These are phyloP conservation scores for Myanophis thanlyinensis DNA, from an alignment of 2,113 vertebrate genomes.

Conservation along the genomic window DNA sequence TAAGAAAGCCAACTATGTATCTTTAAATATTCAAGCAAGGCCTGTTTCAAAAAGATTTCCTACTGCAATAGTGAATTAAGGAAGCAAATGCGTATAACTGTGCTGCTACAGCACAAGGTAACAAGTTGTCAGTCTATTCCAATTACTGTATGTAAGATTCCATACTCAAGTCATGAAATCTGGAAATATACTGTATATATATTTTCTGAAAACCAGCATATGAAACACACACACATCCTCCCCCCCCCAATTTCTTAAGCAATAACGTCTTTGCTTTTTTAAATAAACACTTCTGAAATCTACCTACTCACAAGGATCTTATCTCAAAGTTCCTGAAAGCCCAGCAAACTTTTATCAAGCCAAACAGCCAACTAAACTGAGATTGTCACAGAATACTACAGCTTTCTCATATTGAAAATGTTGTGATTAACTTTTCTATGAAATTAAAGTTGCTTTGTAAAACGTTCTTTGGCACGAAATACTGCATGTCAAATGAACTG, in stretches of 20 bases:
- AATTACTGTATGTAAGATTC: not conserved
- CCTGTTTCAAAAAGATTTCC: not conserved
- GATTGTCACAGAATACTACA: not conserved
- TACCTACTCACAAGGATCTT: not conserved
- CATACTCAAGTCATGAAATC: not conserved
- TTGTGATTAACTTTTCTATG: not conserved
- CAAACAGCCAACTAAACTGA: not conserved
- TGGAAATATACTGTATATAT: not conserved
- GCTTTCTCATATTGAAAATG: not conserved
- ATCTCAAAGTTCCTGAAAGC: not conserved
- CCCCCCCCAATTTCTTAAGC: not conserved
- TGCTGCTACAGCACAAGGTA: not conserved
- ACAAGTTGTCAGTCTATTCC: not conserved
- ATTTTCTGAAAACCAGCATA: not conserved
- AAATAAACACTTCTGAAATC: not conserved
- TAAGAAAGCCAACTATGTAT: not conserved
- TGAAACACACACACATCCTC: not conserved
- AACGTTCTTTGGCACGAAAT: slow-evolving; percentile 27
- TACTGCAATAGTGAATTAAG: not conserved
- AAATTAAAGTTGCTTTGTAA: slow-evolving; percentile 8
- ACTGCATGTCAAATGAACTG: not conserved
- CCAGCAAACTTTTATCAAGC: not conserved
- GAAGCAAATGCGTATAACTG: not conserved
- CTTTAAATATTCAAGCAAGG: not conserved
- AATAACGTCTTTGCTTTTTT: not conserved